Conservation (phyloP, 1,140 invertebrate genomes). For the Bombus soroeensis region DNA sequence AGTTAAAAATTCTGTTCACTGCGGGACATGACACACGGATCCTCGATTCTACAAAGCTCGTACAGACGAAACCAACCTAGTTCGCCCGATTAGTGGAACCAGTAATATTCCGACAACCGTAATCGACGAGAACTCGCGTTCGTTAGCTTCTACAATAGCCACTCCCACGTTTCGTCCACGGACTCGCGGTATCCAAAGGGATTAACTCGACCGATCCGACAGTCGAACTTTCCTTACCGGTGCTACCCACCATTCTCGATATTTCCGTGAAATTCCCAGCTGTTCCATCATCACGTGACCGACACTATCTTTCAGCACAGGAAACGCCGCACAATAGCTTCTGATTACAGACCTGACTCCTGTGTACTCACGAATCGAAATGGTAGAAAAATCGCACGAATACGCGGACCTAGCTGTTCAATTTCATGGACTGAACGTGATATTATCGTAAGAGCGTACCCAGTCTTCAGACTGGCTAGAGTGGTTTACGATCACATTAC, state of each 20-base stretch:
- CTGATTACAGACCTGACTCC: neutral
- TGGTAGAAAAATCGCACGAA: neutral
- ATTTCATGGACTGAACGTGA: neutral
- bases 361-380: neutral
- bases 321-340: neutral
- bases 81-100: neutral
- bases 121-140: neutral
- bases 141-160: neutral
- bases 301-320: neutral
- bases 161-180: neutral
- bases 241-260: neutral
- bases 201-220: neutral
- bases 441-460: neutral
- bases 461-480: neutral
- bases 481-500: neutral
- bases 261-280: neutral
- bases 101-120: neutral
- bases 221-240: neutral
- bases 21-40: neutral
- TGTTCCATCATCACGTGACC: slow-evolving; percentile 2
- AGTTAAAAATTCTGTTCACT: neutral
- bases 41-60: neutral
- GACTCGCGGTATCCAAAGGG: neutral
- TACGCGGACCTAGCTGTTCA: neutral
- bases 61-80: neutral